A percentile compares a stretch with the other conserved stretches of the same genome.
Evolutionary conservation across 2,113 vertebrate genomes (phyloP).

Genomic region (Aplodontia rufa): DNA sequence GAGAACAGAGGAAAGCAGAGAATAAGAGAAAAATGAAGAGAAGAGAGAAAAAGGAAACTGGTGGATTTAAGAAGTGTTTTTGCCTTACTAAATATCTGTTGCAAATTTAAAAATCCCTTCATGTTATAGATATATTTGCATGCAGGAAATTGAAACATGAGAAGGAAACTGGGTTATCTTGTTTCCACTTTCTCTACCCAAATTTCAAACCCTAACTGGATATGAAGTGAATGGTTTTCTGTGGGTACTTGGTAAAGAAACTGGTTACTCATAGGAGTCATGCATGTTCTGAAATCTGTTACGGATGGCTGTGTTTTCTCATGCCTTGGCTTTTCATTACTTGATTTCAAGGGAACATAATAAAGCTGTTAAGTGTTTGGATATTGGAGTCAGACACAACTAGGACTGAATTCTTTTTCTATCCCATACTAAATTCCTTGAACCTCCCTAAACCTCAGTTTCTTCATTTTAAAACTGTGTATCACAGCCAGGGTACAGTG

Average conservation of each 20-base stretch:
- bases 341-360: slow-evolving; percentile 59
- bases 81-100: slow-evolving; percentile 63
- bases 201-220: slow-evolving; percentile 43
- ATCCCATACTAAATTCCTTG: slow-evolving; percentile 32
- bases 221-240: slow-evolving; percentile 51
- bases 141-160: slow-evolving; percentile 63
- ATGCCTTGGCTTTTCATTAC: slow-evolving; percentile 50
- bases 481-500: background rate
- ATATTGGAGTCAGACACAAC: background rate
- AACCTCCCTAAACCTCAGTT: background rate
- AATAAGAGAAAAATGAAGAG: background rate
- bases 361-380: slow-evolving; percentile 45
- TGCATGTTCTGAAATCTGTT: slow-evolving; percentile 43
- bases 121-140: slow-evolving; percentile 27
- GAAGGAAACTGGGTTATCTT: slow-evolving; percentile 24
- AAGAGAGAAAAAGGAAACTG: slow-evolving; percentile 35
- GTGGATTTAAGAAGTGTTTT: slow-evolving; percentile 54
- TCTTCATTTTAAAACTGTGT: slow-evolving; percentile 46
- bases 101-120: slow-evolving; percentile 49
- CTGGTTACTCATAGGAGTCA: slow-evolving; percentile 32
- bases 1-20: slow-evolving; percentile 11
- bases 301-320: slow-evolving; percentile 12
- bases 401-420: slow-evolving; percentile 47
- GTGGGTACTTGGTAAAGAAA: slow-evolving; percentile 44
- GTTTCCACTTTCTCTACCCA: slow-evolving; percentile 58